These are phyloP conservation scores for Anolis carolinensis DNA, from an alignment of 2,113 vertebrate genomes.

Conservation along the genomic window DNA sequence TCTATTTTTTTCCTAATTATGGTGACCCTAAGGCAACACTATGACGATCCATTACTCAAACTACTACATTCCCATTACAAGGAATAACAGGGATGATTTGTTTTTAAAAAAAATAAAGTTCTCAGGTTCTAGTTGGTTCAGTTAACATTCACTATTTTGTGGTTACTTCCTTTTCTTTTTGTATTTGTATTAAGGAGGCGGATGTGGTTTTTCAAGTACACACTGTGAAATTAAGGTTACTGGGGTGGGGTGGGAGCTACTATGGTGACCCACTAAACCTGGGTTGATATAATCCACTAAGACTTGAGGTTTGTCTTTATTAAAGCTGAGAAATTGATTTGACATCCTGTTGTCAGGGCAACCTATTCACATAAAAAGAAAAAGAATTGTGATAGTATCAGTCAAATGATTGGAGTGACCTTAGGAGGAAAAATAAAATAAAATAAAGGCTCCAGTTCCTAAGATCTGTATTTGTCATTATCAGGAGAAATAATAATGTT, in stretches of 20 bases:
- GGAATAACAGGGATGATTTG: no score
- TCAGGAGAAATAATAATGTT: conserved; percentile 57
- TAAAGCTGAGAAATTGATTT: conserved; percentile 76
- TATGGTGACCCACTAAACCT: conserved; percentile 68
- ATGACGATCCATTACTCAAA: no score
- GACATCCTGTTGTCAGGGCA: conserved; percentile 77
- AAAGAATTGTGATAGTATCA: conserved; percentile 70
- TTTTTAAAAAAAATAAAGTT: no score
- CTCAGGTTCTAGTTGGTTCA: rapidly evolving
- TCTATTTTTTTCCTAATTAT: no score
- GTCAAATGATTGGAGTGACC: conserved; percentile 75
- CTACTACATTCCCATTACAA: no score
- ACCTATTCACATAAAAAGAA: conserved; percentile 72
- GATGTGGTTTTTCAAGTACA: conserved; percentile 43
- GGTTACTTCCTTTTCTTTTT: conserved; percentile 35
- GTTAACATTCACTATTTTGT: conserved; percentile 20
- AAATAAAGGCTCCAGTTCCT: conserved; percentile 53
- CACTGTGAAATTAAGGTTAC: conserved; percentile 47
- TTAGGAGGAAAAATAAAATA: conserved; percentile 60
- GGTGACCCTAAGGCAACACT: no score
- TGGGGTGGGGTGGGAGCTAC: neutral
- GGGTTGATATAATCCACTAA: conserved; percentile 70
- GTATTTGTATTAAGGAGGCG: conserved; percentile 55
- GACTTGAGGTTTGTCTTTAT: conserved; percentile 75
- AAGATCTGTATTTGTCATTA: conserved; percentile 64